Base-by-base conservation (phyloP, 2,797 vertebrate species). In the Tolypeutes matacus region DNA sequence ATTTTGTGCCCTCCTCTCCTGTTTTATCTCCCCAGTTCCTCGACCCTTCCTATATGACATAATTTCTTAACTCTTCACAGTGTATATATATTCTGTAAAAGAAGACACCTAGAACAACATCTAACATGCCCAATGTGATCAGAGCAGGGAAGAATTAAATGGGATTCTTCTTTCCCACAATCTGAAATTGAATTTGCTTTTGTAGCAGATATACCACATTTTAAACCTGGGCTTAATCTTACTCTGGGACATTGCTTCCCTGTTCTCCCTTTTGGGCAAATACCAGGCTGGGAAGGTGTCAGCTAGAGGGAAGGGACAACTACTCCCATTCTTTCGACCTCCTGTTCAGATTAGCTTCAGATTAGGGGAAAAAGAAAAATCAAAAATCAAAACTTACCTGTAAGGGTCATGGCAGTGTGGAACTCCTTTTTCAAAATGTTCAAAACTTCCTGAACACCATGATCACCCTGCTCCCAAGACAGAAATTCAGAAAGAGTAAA, bases 371-470 rank as follows among this genome's bases (percentile, higher is more conserved):
- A 89, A 51, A 51, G 2, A 51, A 51, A 51, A 51, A 51, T 11
- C 15, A 53, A 53, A 23, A n/a, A 42, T 10, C 1, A 49, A 65
- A 75, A 70, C 98, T 98, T 97, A 99, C 99, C 99, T 92, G 99
- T 98, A 49, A 99, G 98, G 46, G 98, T 98, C 99, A 99, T 99
- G 18, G 98, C 99, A 69, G 99, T 98, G 86, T 98, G 98, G 97
- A 99, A 99, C 97, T 99, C 99, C 70, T 99, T 99, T n/a, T 98
- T 99, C 75, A 99, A 96, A 97, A 99, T 99, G 95, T 99, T 98
- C 97, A 99, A 97, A 31, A 99, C 98, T 0, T 99, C 98, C 75
- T 94, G 98, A 92, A 99, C 98, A 5, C 99, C 99, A 36, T 99
- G 98, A 97, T 99, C 99, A 5, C 99, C 99, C 99, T 99, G 97